Conservation (phyloP, 2,797 vertebrate species). For the Acrocephalus scirpaceus region DNA sequence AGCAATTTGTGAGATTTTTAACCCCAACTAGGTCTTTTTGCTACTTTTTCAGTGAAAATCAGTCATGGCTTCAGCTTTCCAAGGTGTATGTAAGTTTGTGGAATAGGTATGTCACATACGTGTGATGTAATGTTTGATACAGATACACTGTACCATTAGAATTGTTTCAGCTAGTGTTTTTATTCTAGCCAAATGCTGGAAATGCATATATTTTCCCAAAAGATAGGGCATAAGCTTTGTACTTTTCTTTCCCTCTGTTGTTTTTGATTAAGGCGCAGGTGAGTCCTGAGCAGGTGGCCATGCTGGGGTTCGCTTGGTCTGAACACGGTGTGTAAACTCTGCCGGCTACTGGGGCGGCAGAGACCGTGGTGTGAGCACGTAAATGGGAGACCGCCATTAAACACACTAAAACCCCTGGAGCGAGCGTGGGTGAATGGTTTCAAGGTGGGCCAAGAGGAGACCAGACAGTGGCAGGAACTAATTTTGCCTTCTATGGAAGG, state of each 20-base stretch:
- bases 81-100: neutral
- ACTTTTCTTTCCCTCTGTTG: fast-evolving
- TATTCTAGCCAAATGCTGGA: neutral
- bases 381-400: fast-evolving
- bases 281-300: fast-evolving
- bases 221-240: fast-evolving
- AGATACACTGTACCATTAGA: neutral
- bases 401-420: fast-evolving
- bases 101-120: fast-evolving
- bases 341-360: fast-evolving
- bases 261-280: fast-evolving
- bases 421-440: fast-evolving
- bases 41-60: neutral
- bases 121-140: neutral
- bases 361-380: fast-evolving
- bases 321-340: fast-evolving
- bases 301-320: fast-evolving
- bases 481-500: too few species aligned
- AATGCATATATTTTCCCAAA: neutral
- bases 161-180: neutral
- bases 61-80: neutral
- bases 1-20: neutral
- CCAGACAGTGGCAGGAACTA: fast-evolving
- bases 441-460: too few species aligned
- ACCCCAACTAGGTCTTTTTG: neutral